These are phyloP conservation scores for Spilarctia lutea DNA, from an alignment of 2,888 invertebrate genomes.

Conservation along the genomic window DNA sequence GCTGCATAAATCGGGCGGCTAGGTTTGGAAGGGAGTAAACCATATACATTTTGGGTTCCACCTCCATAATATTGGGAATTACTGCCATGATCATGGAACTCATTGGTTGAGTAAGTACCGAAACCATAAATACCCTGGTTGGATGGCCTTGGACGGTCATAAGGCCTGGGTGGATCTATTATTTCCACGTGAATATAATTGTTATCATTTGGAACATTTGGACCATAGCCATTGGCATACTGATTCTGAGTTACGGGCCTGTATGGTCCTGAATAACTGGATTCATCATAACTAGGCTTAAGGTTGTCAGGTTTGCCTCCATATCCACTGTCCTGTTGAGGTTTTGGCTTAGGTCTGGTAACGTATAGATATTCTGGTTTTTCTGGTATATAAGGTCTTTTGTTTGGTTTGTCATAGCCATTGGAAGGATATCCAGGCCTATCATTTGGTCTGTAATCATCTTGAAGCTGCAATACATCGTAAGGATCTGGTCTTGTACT, in stretches of 20 bases:
- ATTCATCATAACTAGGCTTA: slow-evolving; percentile 43
- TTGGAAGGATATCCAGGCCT: slow-evolving; percentile 55
- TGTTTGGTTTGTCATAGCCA: slow-evolving; percentile 42
- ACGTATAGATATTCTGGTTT: slow-evolving; percentile 75
- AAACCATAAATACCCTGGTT: slow-evolving; percentile 62
- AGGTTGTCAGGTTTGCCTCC: slow-evolving; percentile 16
- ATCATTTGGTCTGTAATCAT: slow-evolving; percentile 39
- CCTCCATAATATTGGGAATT: slow-evolving; percentile 50
- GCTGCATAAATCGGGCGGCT: slow-evolving; percentile 34
- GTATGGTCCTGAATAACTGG: slow-evolving; percentile 56
- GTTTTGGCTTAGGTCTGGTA: slow-evolving; percentile 71
- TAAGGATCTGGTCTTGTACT: slow-evolving; percentile 58
- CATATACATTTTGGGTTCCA: slow-evolving; percentile 47
- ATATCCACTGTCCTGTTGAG: slow-evolving; percentile 39
- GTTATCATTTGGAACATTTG: slow-evolving; percentile 69
- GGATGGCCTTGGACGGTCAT: slow-evolving; percentile 60
- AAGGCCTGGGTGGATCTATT: slow-evolving; percentile 74
- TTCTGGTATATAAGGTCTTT: slow-evolving; percentile 61
- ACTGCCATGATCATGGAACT: slow-evolving; percentile 56
- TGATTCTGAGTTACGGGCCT: slow-evolving; percentile 34
- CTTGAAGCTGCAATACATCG: slow-evolving; percentile 72
- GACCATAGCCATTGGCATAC: slow-evolving; percentile 60
- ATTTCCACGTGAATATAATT: slow-evolving; percentile 77
- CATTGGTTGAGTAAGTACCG: slow-evolving; percentile 64
- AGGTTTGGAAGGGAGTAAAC: slow-evolving; percentile 24